Evolutionary conservation across 2,113 vertebrate genomes (phyloP).

Genomic region (Willisornis vidua): DNA sequence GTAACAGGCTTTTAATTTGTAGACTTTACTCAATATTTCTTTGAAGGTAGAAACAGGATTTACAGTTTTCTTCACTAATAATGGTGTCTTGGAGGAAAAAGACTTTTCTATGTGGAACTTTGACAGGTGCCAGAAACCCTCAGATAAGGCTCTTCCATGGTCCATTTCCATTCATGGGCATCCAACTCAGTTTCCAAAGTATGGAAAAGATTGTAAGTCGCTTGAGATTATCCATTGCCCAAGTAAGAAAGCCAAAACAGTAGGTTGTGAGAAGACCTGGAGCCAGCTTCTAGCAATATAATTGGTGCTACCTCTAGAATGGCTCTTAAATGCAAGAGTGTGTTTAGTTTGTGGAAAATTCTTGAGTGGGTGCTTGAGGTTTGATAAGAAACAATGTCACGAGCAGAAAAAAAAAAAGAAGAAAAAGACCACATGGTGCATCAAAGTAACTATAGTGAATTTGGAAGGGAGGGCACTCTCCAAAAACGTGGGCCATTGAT

Average conservation of each 20-base stretch:
- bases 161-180: background rate
- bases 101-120: background rate
- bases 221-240: background rate
- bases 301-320: background rate
- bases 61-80: background rate
- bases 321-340: background rate
- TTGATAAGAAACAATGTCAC: background rate
- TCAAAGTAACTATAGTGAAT: background rate
- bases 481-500: background rate
- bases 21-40: background rate
- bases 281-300: rapidly evolving
- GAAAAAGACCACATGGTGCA: rapidly evolving
- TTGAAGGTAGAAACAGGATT: background rate
- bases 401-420: background rate
- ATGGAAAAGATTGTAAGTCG: background rate
- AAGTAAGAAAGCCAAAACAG: background rate
- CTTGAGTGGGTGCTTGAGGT: background rate
- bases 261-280: background rate
- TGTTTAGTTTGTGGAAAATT: background rate
- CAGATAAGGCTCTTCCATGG: background rate
- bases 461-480: background rate
- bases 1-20: background rate
- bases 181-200: background rate
- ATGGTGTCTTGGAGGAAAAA: background rate
- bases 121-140: background rate